Percentiles rank a stretch among this genome's conserved stretches.
Evolutionary conservation across 2,797 vertebrate species (phyloP).

Genomic region (Chelidonichthys spinosus): DNA sequence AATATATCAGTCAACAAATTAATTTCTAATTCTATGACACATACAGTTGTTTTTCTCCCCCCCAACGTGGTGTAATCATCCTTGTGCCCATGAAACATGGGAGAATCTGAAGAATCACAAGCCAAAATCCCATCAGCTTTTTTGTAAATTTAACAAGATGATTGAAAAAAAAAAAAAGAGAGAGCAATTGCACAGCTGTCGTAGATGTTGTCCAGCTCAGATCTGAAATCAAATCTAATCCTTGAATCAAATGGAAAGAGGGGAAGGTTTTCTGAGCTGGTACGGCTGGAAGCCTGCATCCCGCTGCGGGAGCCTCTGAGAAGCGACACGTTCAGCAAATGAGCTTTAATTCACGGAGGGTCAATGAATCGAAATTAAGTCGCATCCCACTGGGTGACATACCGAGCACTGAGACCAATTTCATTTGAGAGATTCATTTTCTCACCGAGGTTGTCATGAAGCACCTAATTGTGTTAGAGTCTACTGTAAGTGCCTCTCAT

Average conservation of each 20-base stretch:
- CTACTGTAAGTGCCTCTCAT: constrained; percentile 80
- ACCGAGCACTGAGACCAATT: constrained; percentile 80
- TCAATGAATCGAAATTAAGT: constrained; percentile 83
- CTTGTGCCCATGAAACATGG: constrained; percentile 41
- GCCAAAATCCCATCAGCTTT: constrained; percentile 62
- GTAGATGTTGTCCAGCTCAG: constrained; percentile 67
- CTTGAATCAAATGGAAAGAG: constrained; percentile 73
- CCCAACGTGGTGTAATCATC: constrained; percentile 36
- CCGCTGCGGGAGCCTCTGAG: constrained; percentile 68
- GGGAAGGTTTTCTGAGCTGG: constrained; percentile 59
- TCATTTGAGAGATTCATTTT: constrained; percentile 86
- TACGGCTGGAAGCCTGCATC: constrained; percentile 62
- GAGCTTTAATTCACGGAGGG: constrained; percentile 78
- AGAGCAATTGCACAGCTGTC: constrained; percentile 54
- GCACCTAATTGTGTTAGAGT: constrained; percentile 77
- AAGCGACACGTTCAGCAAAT: constrained; percentile 80
- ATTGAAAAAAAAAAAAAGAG: constrained; percentile 33
- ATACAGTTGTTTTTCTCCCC: constrained; percentile 12
- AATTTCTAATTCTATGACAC: constrained; percentile 21
- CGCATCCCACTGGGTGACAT: constrained; percentile 77
- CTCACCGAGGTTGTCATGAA: constrained; percentile 85
- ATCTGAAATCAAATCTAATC: constrained; percentile 79
- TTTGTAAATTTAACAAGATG: constrained; percentile 69
- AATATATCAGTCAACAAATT: constrained; percentile 33
- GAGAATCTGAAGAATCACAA: constrained; percentile 39